phyloP scores from a whole-genome alignment of 1,140 invertebrate species.

The Pseudachorutes palmiensis region DNA sequence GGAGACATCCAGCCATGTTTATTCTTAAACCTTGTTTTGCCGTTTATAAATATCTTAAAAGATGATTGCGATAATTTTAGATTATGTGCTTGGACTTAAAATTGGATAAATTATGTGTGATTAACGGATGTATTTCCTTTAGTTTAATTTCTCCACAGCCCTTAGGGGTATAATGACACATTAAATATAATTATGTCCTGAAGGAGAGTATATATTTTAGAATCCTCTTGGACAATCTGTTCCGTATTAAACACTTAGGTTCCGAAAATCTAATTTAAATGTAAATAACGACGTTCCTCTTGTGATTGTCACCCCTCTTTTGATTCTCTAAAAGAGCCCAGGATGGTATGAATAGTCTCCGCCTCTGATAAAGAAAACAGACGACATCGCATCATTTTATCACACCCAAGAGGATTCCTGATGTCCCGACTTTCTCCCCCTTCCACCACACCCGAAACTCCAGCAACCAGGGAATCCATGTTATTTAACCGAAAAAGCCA shows the following conservation, averaged over 20 bases:
- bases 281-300: not conserved
- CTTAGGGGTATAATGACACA: too few relatives aligned
- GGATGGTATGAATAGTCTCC: too few relatives aligned
- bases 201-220: too few relatives aligned
- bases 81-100: too few relatives aligned
- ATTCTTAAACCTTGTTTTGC: too few relatives aligned
- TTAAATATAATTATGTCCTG: too few relatives aligned
- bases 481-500: not conserved
- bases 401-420: not conserved
- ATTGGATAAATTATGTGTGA: too few relatives aligned
- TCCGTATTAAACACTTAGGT: slow-evolving; percentile 10
- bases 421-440: not conserved
- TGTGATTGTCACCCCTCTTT: not conserved
- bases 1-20: too few relatives aligned
- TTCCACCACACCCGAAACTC: not conserved
- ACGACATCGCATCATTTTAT: slow-evolving; percentile 9
- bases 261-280: slow-evolving; percentile 6
- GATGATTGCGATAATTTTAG: too few relatives aligned
- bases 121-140: too few relatives aligned
- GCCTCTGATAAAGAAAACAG: not conserved
- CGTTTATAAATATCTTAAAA: too few relatives aligned
- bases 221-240: slow-evolving; percentile 10
- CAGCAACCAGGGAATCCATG: not conserved
- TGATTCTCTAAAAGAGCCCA: not conserved
- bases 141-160: too few relatives aligned